Base-by-base conservation (phyloP, 2,888 invertebrate genomes). In the Drymonia ruficornis region DNA sequence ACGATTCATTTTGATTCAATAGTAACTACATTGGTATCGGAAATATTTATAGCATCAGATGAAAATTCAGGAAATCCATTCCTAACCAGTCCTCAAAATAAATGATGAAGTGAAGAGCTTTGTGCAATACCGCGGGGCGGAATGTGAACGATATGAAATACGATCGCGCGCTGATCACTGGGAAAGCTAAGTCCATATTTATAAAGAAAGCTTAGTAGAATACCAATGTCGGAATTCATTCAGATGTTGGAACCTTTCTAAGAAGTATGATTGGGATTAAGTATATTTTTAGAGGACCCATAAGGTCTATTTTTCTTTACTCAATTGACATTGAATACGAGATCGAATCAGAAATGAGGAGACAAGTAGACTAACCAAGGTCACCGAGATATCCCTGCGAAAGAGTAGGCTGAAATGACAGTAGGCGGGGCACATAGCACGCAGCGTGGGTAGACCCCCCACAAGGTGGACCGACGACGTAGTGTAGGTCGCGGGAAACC, bases 71-170 rank as follows among this genome's bases (percentile, higher is more conserved):
- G 9, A 40, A 40, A 8, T 40, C 16, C 40, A 38, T 15, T 38
- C 38, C 38, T 38, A 9, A 40, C 1, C 16, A 40, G 40, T 40
- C 16, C 16, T 16, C 4, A 16, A 16, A 16, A 16, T 40, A 40
- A 40, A 16, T 40, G 16, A 40, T 40, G 15, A 15, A 38, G 38
- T 38, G 15, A 38, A 36, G 15, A n/a, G 38, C 38, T 40, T 16
- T 16, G 16, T 40, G 15, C 40, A 16, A 40, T 36, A 13, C n/a
- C 36, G n/a, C 36, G 36, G 3, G 23, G 38, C 40, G 23, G 28
- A 23, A 40, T 49, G 40, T 49, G n/a, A 23, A 49, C 49, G 15
- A 15, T 49, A 40, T 28, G 23, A 40, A 49, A 15, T 36, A 36
- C n/a, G 36, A 36, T n/a, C 31, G 11, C 31, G 31, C 31, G 31